These are phyloP conservation scores for Odontomyia ornata DNA, from an alignment of 2,888 invertebrate species.

Conservation along the genomic window DNA sequence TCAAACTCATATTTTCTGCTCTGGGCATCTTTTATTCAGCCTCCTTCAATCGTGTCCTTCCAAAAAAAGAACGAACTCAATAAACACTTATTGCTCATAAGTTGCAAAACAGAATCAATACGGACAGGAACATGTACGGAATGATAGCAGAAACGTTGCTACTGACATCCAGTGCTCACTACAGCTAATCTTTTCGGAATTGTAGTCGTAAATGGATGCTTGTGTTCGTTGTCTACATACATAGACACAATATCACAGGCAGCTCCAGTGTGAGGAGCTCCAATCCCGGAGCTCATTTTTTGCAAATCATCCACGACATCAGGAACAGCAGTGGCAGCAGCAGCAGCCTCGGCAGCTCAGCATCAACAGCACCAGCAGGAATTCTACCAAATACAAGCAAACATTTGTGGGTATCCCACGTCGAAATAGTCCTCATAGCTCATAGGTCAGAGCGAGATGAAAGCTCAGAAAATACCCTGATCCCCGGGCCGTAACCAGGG, in stretches of 20 bases:
- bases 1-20: neutral
- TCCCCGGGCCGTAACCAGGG: conserved; percentile 53
- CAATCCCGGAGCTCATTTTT: conserved; percentile 32
- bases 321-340: conserved; percentile 18
- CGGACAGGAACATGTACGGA: neutral
- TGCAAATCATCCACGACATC: neutral
- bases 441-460: conserved; percentile 53
- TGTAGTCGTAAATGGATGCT: conserved; percentile 14
- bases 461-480: conserved; percentile 51
- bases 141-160: neutral
- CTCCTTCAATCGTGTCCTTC: neutral
- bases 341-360: no score
- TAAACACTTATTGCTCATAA: conserved; percentile 27
- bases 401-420: neutral
- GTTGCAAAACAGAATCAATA: conserved; percentile 36
- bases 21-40: neutral
- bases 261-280: conserved; percentile 30
- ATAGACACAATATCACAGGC: neutral
- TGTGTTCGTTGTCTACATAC: conserved; percentile 32
- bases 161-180: conserved; percentile 8
- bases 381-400: neutral
- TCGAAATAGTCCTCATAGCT: conserved; percentile 12
- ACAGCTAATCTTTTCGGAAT: conserved; percentile 5
- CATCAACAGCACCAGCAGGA: neutral
- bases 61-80: conserved; percentile 17